Base-by-base conservation (phyloP, 2,113 vertebrate species). In the Scomber japonicus region DNA sequence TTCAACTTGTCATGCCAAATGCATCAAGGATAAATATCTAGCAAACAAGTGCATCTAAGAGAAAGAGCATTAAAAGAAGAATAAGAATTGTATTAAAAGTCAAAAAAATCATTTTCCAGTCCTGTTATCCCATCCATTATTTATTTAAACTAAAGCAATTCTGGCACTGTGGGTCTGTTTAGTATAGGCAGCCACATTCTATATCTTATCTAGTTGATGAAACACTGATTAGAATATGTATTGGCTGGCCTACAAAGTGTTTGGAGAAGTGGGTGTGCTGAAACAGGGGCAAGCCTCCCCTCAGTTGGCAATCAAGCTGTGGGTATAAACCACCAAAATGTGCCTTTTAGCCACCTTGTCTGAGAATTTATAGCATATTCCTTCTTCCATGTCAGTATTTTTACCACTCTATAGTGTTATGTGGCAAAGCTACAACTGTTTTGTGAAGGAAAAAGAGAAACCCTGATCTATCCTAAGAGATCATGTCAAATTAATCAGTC, bases 221-320 rank as follows among this genome's bases (percentile, higher is more conserved):
- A 48, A 65, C 53, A 53, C 30, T 45, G 30, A 69, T 65, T 53
- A 68, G 49, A 11, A 50, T 35, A 51, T 62, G 27, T 71, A 68
- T 27, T 75, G 56, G 71, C 24, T 40, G 27, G 62, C 63, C 40
- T 17, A 45, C n/a, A 56, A 27, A 27, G 24, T 27, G 24, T 27
- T 27, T 27, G 49, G 57, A n/a, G 56, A 16, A 2, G 61, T 7
- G 19, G 11, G 15, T 45, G 7, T 46, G 51, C 14, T 71, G 16
- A 9, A 31, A 30, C 8, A 17, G 62, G 57, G 21, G 16, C 44
- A 45, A 19, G n/a, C n/a, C 9, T 73, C 45, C 17, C 17, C n/a
- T 62, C 24, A 59, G 1, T 75, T 66, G 50, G 65, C 60, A 57
- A 49, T 78, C 53, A 65, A 35, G 15, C 53, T 54, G 17, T 53